Conservation (phyloP, 35 echinoderm and acorn worm species). For the Strongylocentrotus purpuratus region DNA sequence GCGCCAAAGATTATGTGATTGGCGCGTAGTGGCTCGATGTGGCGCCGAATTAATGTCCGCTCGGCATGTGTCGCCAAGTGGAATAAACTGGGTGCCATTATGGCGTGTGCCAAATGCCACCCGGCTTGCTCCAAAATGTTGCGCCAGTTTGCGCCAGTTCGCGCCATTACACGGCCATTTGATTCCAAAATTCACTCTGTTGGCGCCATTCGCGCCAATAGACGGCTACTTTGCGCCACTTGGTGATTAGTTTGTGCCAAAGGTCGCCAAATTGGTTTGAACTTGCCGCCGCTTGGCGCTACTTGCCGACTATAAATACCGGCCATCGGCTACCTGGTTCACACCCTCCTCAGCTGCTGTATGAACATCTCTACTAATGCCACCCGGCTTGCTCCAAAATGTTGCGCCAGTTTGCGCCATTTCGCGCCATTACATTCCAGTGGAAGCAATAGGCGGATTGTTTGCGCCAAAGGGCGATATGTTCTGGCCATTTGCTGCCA, state of each 20-base stretch:
- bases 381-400: too few relatives aligned
- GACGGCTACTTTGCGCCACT: conserved; percentile 30
- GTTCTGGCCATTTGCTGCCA: too few relatives aligned
- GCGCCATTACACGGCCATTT: conserved; percentile 27
- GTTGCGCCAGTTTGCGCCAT: too few relatives aligned
- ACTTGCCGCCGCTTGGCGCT: conserved; percentile 22
- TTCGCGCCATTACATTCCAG: too few relatives aligned
- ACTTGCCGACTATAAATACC: conserved; percentile 23
- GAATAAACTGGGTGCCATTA: conserved; percentile 53
- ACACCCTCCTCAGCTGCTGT: too few relatives aligned
- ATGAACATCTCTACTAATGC: too few relatives aligned
- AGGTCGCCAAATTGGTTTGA: conserved; percentile 15
- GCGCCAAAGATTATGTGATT: conserved; percentile 56
- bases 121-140: background rate
- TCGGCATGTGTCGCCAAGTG: conserved; percentile 53
- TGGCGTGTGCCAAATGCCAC: background rate
- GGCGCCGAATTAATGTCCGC: conserved; percentile 53
- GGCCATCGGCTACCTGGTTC: too few relatives aligned
- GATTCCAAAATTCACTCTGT: conserved; percentile 20
- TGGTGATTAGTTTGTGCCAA: conserved; percentile 29
- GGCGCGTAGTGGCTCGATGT: conserved; percentile 53
- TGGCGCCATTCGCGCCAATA: background rate
- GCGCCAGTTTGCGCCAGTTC: conserved; percentile 15
- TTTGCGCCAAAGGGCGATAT: too few relatives aligned
- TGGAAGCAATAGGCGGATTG: too few relatives aligned